phyloP scores from a whole-genome alignment of 2,888 invertebrate genomes.

The Cosmia trapezina region DNA sequence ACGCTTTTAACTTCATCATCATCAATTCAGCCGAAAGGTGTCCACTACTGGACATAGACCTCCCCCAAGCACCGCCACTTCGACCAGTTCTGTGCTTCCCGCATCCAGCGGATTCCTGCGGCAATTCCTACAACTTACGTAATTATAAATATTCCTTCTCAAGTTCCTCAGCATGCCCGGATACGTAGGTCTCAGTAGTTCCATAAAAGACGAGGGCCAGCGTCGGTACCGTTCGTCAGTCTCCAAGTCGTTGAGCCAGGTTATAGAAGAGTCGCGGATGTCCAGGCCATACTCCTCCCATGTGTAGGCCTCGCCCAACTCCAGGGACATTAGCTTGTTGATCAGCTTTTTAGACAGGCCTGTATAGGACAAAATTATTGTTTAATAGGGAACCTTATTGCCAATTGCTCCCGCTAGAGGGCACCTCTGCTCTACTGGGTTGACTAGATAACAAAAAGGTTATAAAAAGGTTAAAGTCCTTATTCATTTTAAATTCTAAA shows the following conservation, averaged over 20 bases:
- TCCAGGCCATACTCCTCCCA: slow-evolving; percentile 97
- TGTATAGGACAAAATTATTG: slow-evolving; percentile 64
- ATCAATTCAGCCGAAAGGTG: too few species aligned
- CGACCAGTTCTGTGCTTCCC: too few species aligned
- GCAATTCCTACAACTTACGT: slow-evolving; percentile 86
- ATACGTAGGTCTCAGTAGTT: slow-evolving; percentile 98
- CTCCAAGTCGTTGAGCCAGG: slow-evolving; percentile 99
- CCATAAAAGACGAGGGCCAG: slow-evolving; percentile 97
- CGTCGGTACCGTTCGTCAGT: slow-evolving; percentile 95
- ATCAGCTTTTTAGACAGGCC: slow-evolving; percentile 92
- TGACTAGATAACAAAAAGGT: too few species aligned
- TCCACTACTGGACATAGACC: too few species aligned
- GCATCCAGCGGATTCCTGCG: too few species aligned
- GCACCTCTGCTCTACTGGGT: too few species aligned
- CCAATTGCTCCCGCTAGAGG: too few species aligned
- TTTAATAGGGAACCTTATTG: neutral
- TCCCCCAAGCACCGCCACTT: too few species aligned
- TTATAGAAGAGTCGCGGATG: slow-evolving; percentile 97
- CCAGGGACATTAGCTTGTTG: slow-evolving; percentile 92
- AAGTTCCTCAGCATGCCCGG: slow-evolving; percentile 98
- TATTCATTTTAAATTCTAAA: too few species aligned
- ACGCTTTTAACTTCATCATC: too few species aligned
- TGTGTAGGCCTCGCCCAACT: slow-evolving; percentile 91
- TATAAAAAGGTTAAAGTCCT: too few species aligned
- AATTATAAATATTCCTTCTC: slow-evolving; percentile 95